These are phyloP conservation scores for Xiphophorus couchianus DNA, from an alignment of 2,113 vertebrate genomes.

Conservation along the genomic window DNA sequence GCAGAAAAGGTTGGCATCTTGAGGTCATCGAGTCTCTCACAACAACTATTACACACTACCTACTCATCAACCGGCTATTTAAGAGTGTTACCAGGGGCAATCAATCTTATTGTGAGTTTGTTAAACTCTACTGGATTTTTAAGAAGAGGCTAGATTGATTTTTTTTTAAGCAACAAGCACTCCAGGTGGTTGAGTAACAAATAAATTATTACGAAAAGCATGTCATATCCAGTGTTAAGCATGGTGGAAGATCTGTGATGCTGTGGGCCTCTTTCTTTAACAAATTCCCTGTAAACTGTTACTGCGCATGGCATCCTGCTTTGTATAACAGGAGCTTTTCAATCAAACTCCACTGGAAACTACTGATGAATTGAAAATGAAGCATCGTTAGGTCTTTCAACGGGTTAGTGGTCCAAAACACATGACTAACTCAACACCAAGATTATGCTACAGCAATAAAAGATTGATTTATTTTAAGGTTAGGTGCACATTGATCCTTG, in stretches of 20 bases:
- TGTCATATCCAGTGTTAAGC: too few relatives aligned
- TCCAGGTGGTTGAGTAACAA: too few relatives aligned
- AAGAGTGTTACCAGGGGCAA: not conserved
- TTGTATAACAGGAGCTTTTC: not conserved
- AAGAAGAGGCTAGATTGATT: not conserved
- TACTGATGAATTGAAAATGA: not conserved
- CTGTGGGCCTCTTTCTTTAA: not conserved
- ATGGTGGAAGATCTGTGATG: not conserved
- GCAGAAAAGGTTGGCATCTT: too few relatives aligned
- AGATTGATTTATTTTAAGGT: too few relatives aligned
- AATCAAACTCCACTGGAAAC: not conserved
- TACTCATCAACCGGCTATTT: not conserved
- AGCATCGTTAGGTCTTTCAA: not conserved
- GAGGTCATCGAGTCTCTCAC: too few relatives aligned
- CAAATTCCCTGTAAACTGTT: not conserved
- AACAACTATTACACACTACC: too few relatives aligned
- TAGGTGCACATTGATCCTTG: too few relatives aligned
- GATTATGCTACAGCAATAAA: too few relatives aligned
- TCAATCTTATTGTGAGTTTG: not conserved
- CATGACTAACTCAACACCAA: not conserved
- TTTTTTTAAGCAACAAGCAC: too few relatives aligned
- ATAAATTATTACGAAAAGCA: too few relatives aligned
- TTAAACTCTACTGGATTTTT: too few relatives aligned
- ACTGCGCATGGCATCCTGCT: not conserved
- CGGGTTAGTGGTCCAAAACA: not conserved